Conservation (phyloP, 1,140 invertebrate species). For the Plodia interpunctella region DNA sequence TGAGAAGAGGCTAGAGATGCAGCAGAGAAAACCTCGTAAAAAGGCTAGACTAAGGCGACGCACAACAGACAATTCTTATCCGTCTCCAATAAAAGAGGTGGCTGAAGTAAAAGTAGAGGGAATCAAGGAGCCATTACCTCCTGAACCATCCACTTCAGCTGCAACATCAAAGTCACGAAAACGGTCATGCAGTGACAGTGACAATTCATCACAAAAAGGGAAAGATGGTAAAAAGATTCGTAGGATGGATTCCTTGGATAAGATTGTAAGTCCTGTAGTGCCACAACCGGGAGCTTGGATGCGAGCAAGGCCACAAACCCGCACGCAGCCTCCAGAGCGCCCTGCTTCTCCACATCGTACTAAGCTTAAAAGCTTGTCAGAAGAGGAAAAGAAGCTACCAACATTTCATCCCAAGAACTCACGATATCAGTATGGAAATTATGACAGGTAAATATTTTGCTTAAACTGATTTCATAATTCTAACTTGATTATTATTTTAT, state of each 20-base stretch:
- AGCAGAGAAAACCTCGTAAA: conserved; percentile 80
- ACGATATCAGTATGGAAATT: conserved; percentile 96
- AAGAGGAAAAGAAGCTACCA: conserved; percentile 77
- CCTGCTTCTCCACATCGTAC: conserved; percentile 54
- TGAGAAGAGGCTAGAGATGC: conserved; percentile 82
- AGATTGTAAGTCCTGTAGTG: conserved; percentile 94
- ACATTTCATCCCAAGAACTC: conserved; percentile 86
- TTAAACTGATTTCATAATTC: too few species aligned
- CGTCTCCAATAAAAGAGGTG: conserved; percentile 38
- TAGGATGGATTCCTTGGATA: conserved; percentile 85
- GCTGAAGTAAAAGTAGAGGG: conserved; percentile 40
- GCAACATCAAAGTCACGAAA: conserved; percentile 64
- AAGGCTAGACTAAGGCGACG: conserved; percentile 79
- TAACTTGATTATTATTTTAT: not conserved
- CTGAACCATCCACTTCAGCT: conserved; percentile 59
- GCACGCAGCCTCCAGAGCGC: conserved; percentile 44
- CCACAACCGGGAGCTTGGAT: conserved; percentile 91
- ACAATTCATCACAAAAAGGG: conserved; percentile 62
- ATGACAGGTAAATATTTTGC: conserved; percentile 82
- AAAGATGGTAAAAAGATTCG: conserved; percentile 80
- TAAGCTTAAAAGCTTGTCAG: conserved; percentile 47
- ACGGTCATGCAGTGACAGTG: conserved; percentile 70
- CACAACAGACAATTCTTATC: conserved; percentile 73
- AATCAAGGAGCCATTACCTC: conserved; percentile 55
- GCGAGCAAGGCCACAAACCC: conserved; percentile 58